Evolutionary conservation across 2,113 vertebrate species (phyloP), one percentile per base, ranked within the genome.

Genomic region (Pseudorectes ferrugineus): DNA sequence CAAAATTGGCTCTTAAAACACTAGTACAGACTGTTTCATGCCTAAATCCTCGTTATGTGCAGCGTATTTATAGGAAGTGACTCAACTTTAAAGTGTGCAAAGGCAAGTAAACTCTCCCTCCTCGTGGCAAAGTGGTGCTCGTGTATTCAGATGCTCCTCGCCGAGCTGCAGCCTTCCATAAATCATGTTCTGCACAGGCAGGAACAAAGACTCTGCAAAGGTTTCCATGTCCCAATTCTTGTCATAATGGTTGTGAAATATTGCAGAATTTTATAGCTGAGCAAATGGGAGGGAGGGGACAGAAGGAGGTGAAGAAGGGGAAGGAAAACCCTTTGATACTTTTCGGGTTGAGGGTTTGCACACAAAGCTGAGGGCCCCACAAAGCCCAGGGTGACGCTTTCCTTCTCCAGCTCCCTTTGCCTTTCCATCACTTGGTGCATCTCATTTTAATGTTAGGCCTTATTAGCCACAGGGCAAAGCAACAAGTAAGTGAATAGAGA

Each of bases 41-140:
- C 66, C 76, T 75, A 93, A 93, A 94, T 89, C 89, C 90, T 95
- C 20, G 15, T 91, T 85, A n/a, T 92, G 85, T 54, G 76, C 58
- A 29, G 29, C 20, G 85, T 82, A 95, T 96, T 96, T 93, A 84
- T 88, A 93, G 90, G 71, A 88, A 92, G 55, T 93, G 43, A 96
- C 72, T 96, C 89, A 93, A 90, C 51, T 86, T 71, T 20, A 23
- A 89, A 91, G 74, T 82, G 76, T 79, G 42, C 79, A 91, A 80
- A 86, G 82, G 70, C 46, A 52, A 84, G 62, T 4, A 82, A 92
- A 66, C 51, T 42, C 76, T 85, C 68, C n/a, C 71, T 82, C 74
- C 70, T 45, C 35, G 3, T 29, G 61, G 58, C 92, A 87, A 35
- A 91, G 62, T 25, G 67, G 38, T 55, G 62, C 72, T 93, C 1